Evolutionary conservation across 1,140 invertebrate genomes (phyloP), one percentile per base, ranked within the genome.

Genomic region (Penaeus indicus): DNA sequence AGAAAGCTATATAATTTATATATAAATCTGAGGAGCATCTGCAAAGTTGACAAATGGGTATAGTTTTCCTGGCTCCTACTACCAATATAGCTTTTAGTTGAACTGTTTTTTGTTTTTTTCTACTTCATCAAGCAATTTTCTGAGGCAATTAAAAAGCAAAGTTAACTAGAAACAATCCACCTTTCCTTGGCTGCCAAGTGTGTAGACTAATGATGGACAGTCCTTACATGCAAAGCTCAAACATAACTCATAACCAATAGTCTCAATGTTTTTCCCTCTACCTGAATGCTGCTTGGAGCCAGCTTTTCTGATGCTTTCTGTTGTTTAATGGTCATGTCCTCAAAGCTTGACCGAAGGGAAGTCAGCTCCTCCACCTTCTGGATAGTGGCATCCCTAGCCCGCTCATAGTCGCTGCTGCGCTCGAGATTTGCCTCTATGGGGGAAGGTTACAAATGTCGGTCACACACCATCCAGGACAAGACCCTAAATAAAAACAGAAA

Each of bases 231-330:
- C 18, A n/a, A 62, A 8, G n/a, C n/a, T 18, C 22, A 61, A 21
- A 21, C n/a, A 82, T 62, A 13, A 25, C 8, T 22, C 22, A 67
- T 42, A 67, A 22, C 11, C 11, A 62, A 77, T 32, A 61, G 22
- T 38, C 25, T 67, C 5, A 54, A 54, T 13, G 11, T 54, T 54
- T 13, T 11, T 54, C 54, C 54, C 54, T 54, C 10, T 54, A 88
- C 87, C 72, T 88, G 87, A 21, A 88, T 88, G 27, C 62, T 84
- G 22, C 69, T 13, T 62, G 87, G 87, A 63, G 87, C 87, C 60
- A 88, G 27, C 61, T 83, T 84, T 64, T 88, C 87, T 18, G 87
- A 88, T 11, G 87, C 69, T 27, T 63, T 75, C 54, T 77, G 80
- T 42, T 88, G 87, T 21, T 47, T 64, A 8, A 84, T 54, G 10